Conservation (phyloP, 2,113 vertebrate genomes). For the Paramormyrops kingsleyae region DNA sequence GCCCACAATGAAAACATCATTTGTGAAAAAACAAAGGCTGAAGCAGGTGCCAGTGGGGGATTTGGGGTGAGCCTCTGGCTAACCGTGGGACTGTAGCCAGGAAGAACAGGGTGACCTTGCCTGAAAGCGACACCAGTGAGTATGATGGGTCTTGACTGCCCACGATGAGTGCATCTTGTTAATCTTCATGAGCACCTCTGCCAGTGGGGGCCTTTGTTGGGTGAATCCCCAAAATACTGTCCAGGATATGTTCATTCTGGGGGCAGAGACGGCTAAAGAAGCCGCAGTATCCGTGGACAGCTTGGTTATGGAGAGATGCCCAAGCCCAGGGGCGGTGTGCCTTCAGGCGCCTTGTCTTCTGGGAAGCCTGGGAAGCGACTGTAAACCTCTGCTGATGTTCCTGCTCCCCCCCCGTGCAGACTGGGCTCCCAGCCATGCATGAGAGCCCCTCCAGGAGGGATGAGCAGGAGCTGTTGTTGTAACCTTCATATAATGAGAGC, state of each 20-base stretch:
- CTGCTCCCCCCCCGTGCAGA: background rate
- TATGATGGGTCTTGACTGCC: background rate
- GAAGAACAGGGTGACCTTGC: background rate
- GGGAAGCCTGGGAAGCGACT: background rate
- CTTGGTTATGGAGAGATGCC: background rate
- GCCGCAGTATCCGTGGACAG: background rate
- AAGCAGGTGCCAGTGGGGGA: background rate
- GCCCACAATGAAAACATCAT: background rate
- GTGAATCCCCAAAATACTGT: background rate
- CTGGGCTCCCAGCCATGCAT: background rate
- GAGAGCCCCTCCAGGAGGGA: background rate
- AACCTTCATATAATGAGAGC: background rate
- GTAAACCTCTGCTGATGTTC: background rate
- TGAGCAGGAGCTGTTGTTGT: background rate
- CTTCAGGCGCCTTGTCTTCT: background rate
- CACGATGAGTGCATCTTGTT: background rate
- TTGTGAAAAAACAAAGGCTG: background rate
- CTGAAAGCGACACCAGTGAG: background rate
- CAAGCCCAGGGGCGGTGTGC: background rate
- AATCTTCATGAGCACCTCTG: background rate
- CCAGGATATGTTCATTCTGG: background rate
- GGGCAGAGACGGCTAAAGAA: background rate
- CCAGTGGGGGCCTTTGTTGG: background rate
- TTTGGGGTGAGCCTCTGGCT: background rate
- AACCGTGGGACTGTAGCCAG: background rate